These are phyloP conservation scores for Rotaria sp. DNA, from an alignment of 2,888 invertebrate species.

Conservation along the genomic window DNA sequence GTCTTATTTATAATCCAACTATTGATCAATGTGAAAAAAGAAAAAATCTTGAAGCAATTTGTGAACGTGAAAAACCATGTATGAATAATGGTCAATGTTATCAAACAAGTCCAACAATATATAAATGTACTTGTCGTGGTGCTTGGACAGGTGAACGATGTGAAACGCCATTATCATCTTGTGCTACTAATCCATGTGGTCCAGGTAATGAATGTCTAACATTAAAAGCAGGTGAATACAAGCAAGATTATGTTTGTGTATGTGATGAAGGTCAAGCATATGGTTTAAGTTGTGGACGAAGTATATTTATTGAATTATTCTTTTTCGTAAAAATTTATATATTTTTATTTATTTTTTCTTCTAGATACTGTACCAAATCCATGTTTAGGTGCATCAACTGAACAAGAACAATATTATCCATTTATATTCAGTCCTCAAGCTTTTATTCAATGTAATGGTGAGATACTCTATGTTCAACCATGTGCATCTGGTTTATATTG, in stretches of 20 bases:
- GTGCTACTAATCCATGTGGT: background rate
- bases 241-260: background rate
- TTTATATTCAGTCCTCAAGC: background rate
- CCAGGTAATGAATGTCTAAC: background rate
- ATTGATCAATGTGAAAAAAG: background rate
- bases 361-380: background rate
- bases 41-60: background rate
- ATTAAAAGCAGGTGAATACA: background rate
- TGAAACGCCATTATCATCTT: background rate
- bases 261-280: background rate
- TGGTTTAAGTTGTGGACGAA: background rate
- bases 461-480: background rate
- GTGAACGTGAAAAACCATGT: background rate
- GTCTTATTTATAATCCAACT: background rate
- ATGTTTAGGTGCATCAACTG: background rate
- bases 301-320: background rate
- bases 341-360: background rate
- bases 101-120: background rate
- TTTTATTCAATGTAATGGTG: slow-evolving; percentile 17
- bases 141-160: background rate
- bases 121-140: background rate
- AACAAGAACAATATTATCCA: background rate
- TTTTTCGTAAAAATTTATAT: too few relatives aligned
- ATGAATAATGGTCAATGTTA: slow-evolving; percentile 8
- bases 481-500: background rate